Conservation (phyloP, 2,888 invertebrate species). For the Salticus scenicus region DNA sequence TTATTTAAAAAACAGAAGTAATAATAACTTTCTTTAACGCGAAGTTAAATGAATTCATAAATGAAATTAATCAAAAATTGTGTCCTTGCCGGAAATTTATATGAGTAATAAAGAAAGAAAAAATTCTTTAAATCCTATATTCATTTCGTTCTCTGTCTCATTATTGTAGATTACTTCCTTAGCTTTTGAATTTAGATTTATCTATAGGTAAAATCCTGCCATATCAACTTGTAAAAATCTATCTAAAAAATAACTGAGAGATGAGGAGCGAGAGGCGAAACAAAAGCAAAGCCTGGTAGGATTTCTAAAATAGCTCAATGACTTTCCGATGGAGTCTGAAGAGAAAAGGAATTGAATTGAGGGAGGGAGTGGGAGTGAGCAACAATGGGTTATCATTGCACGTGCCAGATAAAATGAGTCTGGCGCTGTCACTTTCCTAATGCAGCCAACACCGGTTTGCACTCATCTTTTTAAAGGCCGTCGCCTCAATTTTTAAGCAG, state of each 20-base stretch:
- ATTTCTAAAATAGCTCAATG: constrained; percentile 13
- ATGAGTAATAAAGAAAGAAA: no score
- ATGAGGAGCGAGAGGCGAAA: not conserved
- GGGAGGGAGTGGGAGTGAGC: constrained; percentile 26
- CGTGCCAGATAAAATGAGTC: constrained; percentile 66
- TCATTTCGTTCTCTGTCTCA: no score
- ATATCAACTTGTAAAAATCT: not conserved
- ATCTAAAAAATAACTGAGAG: not conserved
- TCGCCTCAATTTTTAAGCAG: constrained; percentile 69
- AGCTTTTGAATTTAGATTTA: no score
- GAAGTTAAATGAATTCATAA: no score
- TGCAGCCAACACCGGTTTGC: constrained; percentile 67
- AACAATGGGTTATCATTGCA: constrained; percentile 69
- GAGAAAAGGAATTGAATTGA: constrained; percentile 8
- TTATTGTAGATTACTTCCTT: no score
- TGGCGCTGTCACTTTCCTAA: constrained; percentile 59
- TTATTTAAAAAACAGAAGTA: no score
- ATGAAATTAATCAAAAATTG: no score
- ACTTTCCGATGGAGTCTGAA: not conserved
- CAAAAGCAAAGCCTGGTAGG: not conserved
- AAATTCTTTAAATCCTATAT: no score
- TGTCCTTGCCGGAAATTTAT: no score
- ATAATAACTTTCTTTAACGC: no score
- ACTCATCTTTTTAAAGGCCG: constrained; percentile 69
- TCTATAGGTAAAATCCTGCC: not conserved